Evolutionary conservation across 1,140 invertebrate genomes (phyloP), one percentile per base, ranked within the genome.

Genomic region (Zeugodacus cucurbitae): DNA sequence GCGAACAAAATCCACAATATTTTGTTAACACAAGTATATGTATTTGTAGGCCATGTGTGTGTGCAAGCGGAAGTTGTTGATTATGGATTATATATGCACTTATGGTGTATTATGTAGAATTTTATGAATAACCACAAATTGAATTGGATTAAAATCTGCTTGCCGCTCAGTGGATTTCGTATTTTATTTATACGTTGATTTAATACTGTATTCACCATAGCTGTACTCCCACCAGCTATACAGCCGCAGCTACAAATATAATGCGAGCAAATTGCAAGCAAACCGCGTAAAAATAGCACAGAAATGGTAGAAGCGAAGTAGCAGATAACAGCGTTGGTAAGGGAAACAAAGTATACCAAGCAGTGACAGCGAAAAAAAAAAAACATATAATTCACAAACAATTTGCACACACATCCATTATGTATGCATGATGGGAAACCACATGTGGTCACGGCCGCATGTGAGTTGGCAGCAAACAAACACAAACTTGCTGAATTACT

Each of bases 61-160:
- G 22, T 22, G 67, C 22, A 17, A 41, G 34, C 32, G 67, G 14
- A 29, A 26, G 26, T 29, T 29, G 32, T 74, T 34, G 64, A 74
- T 74, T 74, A 37, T 74, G 34, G 67, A 41, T 74, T 74, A 74
- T 22, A 48, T 48, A 48, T 48, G 37, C 74, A 82, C 41, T 82
- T 20, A 48, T 82, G 74, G 74, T 26, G 74, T 82, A 82, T 82
- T 82, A 82, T 29, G 22, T 34, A n/a, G 67, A 82, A 41, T 54
- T 78, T 82, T 82, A 54, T 82, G 44, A 82, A 82, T 48, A 82
- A 82, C 74, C 67, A n/a, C 67, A 74, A 74, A 74, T 74, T 74
- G 67, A 74, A 41, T 74, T 74, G 67, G 67, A 74, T 74, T 74
- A 74, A 74, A 74, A 74, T 74, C n/a, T 74, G 67, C 67, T 41